Percentiles rank a stretch among this genome's conserved stretches.
phyloP scores from a whole-genome alignment of 2,113 vertebrate species.

The Pseudopodoces humilis region DNA sequence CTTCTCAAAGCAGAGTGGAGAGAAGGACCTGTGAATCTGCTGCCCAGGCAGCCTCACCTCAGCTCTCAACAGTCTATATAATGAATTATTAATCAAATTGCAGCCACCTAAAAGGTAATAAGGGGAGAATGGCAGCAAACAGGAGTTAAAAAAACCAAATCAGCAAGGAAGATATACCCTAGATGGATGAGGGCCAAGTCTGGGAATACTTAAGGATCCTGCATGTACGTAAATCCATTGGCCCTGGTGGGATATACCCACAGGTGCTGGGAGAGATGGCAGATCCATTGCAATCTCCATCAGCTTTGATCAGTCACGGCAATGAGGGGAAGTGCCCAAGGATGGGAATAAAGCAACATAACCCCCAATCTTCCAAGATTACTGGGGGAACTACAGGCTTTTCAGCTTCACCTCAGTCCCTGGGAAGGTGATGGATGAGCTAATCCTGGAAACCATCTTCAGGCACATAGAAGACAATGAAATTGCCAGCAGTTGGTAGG shows the following conservation, averaged over 20 bases:
- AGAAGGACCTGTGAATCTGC: background rate
- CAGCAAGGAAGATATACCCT: background rate
- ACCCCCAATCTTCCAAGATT: background rate
- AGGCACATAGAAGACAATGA: background rate
- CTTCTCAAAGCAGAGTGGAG: background rate
- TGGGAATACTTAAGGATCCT: background rate
- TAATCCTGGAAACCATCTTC: background rate
- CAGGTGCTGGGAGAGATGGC: background rate
- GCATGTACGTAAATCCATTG: accelerated
- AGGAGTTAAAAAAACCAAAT: background rate
- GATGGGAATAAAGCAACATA: background rate
- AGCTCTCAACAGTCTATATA: background rate
- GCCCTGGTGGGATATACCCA: background rate
- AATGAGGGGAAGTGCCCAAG: background rate
- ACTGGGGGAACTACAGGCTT: background rate
- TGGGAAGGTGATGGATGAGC: background rate
- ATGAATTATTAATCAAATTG: background rate
- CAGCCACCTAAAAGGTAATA: background rate
- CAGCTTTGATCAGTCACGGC: background rate
- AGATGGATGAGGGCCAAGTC: background rate
- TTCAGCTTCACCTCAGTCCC: background rate
- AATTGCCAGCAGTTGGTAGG: background rate
- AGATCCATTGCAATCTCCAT: background rate
- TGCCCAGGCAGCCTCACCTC: background rate
- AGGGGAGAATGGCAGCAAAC: background rate